Conservation (phyloP, 1,140 invertebrate species). For the Drosophila equinoxialis region DNA sequence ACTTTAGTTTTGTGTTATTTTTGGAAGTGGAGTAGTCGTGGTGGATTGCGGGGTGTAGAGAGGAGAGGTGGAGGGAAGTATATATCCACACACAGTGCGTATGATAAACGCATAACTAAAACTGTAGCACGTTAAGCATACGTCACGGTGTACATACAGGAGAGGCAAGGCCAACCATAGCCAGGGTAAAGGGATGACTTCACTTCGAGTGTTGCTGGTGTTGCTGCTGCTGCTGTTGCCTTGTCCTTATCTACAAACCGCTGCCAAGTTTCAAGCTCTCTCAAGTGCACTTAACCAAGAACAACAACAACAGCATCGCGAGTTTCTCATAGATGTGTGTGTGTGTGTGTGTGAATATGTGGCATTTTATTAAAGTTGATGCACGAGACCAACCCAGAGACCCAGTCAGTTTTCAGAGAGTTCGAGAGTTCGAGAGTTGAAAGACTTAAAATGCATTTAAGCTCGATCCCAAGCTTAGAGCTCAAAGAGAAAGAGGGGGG, state of each 20-base stretch:
- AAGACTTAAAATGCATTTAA: constrained; percentile 70
- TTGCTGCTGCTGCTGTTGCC: constrained; percentile 25
- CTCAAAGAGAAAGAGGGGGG: constrained; percentile 47
- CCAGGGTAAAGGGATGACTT: constrained; percentile 41
- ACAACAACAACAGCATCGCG: constrained; percentile 32
- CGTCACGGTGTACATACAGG: constrained; percentile 66
- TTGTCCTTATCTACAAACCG: constrained; percentile 64
- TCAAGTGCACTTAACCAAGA: constrained; percentile 73
- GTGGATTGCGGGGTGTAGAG: no score
- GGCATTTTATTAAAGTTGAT: constrained; percentile 71
- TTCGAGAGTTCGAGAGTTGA: constrained; percentile 10
- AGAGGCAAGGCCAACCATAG: constrained; percentile 9
- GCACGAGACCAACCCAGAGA: constrained; percentile 19
- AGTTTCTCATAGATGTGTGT: neutral
- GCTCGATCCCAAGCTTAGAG: constrained; percentile 51
- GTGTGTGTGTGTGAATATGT: constrained; percentile 23
- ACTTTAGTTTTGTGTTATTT: constrained; percentile 13
- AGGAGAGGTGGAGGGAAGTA: no score
- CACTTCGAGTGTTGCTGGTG: constrained; percentile 50
- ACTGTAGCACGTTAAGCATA: constrained; percentile 61
- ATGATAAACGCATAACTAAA: constrained; percentile 66
- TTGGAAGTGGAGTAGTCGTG: neutral
- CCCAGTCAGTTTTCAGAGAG: neutral
- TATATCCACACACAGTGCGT: constrained; percentile 42
- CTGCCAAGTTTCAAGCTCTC: constrained; percentile 65